A percentile compares a stretch with the other conserved stretches of the same genome.
These are phyloP conservation scores for Mercenaria mercenaria DNA, from an alignment of 1,140 invertebrate genomes.

Conservation along the genomic window DNA sequence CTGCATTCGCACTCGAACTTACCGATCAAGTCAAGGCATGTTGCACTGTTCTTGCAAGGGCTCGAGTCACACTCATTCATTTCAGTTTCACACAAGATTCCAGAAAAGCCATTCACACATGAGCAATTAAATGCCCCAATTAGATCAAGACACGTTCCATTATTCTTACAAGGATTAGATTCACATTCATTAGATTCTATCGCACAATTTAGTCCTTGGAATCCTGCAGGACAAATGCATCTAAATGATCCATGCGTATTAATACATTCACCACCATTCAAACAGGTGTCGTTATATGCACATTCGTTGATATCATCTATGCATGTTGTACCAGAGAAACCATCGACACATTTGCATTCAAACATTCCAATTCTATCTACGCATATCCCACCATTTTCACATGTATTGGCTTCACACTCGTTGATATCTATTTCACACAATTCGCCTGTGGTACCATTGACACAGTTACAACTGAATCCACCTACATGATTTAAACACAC, in stretches of 20 bases:
- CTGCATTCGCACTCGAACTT: slow-evolving; percentile 87
- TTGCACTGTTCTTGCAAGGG: not conserved
- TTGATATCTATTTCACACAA: slow-evolving; percentile 90
- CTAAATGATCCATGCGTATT: slow-evolving; percentile 14
- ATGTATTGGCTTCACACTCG: slow-evolving; percentile 84
- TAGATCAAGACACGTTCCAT: slow-evolving; percentile 86
- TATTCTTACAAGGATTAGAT: slow-evolving; percentile 33
- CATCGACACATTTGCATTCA: slow-evolving; percentile 95
- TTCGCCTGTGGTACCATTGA: slow-evolving; percentile 96
- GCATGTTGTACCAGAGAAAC: slow-evolving; percentile 90
- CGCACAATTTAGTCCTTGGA: not conserved
- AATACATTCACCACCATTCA: slow-evolving; percentile 54
- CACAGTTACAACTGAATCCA: slow-evolving; percentile 81
- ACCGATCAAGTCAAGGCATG: slow-evolving; percentile 8
- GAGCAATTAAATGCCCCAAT: slow-evolving; percentile 2
- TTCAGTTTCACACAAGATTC: slow-evolving; percentile 89
- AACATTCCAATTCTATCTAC: slow-evolving; percentile 97
- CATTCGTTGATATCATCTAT: slow-evolving; percentile 45
- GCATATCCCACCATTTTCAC: slow-evolving; percentile 97
- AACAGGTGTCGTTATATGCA: slow-evolving; percentile 15
- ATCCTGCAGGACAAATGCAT: not conserved
- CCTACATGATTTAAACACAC: slow-evolving; percentile 92
- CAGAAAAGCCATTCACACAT: slow-evolving; percentile 28
- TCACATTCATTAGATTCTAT: slow-evolving; percentile 28
- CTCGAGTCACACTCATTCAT: slow-evolving; percentile 88